Evolutionary conservation across 2,888 invertebrate genomes (phyloP).

Genomic region (Protodeltote pygarga): DNA sequence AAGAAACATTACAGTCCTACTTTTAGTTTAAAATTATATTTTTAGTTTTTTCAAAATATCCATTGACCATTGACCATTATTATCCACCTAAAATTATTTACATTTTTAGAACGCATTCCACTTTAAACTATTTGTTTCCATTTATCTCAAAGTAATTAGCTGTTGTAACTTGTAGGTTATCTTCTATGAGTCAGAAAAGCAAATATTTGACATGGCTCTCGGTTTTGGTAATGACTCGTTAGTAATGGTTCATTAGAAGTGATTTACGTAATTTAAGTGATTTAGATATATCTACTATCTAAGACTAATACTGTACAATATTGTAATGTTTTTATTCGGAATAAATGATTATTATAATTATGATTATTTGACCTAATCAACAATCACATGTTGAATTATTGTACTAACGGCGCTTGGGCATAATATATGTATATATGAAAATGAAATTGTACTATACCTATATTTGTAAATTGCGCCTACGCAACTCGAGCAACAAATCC

Average conservation of each 20-base stretch:
- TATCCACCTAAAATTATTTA: too few species aligned
- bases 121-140: slow-evolving; percentile 14
- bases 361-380: not conserved
- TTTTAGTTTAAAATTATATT: too few species aligned
- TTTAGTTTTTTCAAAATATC: too few species aligned
- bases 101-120: slow-evolving; percentile 20
- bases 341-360: not conserved
- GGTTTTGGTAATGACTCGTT: slow-evolving; percentile 18
- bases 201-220: slow-evolving; percentile 6
- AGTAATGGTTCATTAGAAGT: not conserved
- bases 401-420: too few species aligned
- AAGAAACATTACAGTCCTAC: too few species aligned
- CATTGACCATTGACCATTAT: too few species aligned
- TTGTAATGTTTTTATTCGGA: not conserved
- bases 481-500: too few species aligned
- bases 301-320: not conserved
- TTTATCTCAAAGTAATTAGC: slow-evolving; percentile 26
- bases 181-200: slow-evolving; percentile 18
- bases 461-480: too few species aligned
- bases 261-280: not conserved
- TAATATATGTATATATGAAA: too few species aligned
- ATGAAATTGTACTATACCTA: too few species aligned
- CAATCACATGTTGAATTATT: not conserved
- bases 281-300: not conserved
- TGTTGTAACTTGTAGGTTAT: slow-evolving; percentile 27